Conservation (phyloP, 2,888 invertebrate species). For the Lottia gigantea region DNA sequence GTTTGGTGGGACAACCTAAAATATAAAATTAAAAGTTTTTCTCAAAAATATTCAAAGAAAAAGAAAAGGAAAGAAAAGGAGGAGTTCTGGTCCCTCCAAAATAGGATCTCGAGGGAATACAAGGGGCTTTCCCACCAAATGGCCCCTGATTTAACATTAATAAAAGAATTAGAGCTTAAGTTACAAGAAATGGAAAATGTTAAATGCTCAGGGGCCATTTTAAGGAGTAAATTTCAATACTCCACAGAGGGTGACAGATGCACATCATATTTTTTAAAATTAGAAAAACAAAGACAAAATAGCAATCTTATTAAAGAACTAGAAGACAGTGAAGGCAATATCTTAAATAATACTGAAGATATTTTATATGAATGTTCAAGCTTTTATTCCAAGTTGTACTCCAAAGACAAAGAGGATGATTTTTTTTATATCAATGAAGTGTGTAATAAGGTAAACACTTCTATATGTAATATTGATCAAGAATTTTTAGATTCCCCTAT, state of each 20-base stretch:
- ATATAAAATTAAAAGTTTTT: background rate
- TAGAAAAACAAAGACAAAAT: background rate
- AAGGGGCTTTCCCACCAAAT: background rate
- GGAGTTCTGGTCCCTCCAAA: background rate
- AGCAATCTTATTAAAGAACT: background rate
- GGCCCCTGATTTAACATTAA: background rate
- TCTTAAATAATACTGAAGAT: background rate
- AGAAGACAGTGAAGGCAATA: background rate
- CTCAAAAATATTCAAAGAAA: background rate
- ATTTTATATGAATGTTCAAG: background rate
- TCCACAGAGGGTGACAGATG: background rate
- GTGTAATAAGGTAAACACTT: too few relatives aligned
- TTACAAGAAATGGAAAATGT: background rate
- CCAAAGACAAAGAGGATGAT: background rate
- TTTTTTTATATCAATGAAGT: background rate
- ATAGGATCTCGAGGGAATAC: background rate
- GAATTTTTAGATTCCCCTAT: too few relatives aligned
- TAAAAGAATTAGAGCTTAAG: background rate
- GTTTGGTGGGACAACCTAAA: background rate
- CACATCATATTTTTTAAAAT: background rate
- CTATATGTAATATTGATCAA: too few relatives aligned
- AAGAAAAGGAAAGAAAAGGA: background rate
- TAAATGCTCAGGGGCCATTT: background rate
- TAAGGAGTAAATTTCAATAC: background rate
- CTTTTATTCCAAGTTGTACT: background rate